Base-by-base conservation (phyloP, 2,888 invertebrate species). In the Diplolepis rosae region DNA sequence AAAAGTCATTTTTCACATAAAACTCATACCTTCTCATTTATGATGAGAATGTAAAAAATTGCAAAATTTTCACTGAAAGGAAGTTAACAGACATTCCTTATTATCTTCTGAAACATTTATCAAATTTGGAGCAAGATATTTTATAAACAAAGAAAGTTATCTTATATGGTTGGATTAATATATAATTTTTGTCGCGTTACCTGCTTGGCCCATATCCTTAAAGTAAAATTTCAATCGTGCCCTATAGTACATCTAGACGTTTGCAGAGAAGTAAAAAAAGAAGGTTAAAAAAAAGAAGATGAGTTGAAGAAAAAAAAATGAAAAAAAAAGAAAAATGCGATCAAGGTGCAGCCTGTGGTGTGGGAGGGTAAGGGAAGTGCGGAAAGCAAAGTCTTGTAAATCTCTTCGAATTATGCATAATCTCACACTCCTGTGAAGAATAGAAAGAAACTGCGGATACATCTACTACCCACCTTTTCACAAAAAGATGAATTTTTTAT, bases 351-450 rank as follows among this genome's bases (percentile, higher is more conserved):
- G 35, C 35, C 32, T 18, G 18, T 32, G 35, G 35, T 18, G 56
- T 56, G 22, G 11, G 52, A 11, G 11, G 1, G 18, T 6, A 4
- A 4, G 11, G 35, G 56, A 32, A 28, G 22, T 11, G 13, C 22
- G 56, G 13, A 56, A 56, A 56, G 56, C 56, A 56, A 56, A 56
- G 56, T 56, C 56, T 56, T 56, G 78, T 72, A 79, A 79, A 80
- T 79, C 78, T 72, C 75, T 71, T 70, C 74, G 70, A 78, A 78
- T 79, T 79, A 79, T 80, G 78, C 78, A 78, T 80, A 77, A 80
- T 80, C 74, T 69, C 66, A 70, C 56, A 56, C 56, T 35, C 13
- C 56, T 35, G 13, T 22, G 22, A 32, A 56, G 56, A 56, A 13
- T 56, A 35, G 22, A 56, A 56, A 35, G 32, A 56, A 56, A 56